These are phyloP conservation scores for Sipha maydis DNA, from an alignment of 2,888 invertebrate genomes.

Conservation along the genomic window DNA sequence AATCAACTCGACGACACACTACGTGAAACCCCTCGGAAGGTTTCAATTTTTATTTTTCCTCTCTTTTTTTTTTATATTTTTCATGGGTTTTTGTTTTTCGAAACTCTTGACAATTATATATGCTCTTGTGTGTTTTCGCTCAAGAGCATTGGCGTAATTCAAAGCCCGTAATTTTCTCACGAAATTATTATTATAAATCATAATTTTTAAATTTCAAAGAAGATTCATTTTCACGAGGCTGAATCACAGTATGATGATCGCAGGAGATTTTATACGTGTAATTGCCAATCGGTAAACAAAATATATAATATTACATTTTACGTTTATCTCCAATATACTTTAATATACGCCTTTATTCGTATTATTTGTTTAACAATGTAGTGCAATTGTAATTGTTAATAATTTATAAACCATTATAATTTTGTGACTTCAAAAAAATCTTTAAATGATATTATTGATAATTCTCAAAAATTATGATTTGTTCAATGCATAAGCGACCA, in stretches of 20 bases:
- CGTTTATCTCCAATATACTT: background rate
- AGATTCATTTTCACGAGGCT: background rate
- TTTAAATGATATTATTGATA: no score
- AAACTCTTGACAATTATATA: slow-evolving; percentile 16
- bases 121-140: background rate
- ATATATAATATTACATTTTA: background rate
- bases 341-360: no score
- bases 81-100: background rate
- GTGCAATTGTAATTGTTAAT: no score
- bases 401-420: no score
- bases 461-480: no score
- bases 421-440: no score
- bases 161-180: slow-evolving; percentile 38
- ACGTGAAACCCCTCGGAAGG: background rate
- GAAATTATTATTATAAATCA: slow-evolving; percentile 34
- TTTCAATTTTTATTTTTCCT: background rate
- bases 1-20: slow-evolving; percentile 47
- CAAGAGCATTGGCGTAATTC: slow-evolving; percentile 16
- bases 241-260: background rate
- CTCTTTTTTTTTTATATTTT: background rate
- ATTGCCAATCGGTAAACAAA: background rate
- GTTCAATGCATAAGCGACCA: background rate
- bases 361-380: no score
- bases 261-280: background rate
- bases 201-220: slow-evolving; percentile 21